phyloP scores from a whole-genome alignment of 2,797 vertebrate genomes.

The Cossypha dichroa region DNA sequence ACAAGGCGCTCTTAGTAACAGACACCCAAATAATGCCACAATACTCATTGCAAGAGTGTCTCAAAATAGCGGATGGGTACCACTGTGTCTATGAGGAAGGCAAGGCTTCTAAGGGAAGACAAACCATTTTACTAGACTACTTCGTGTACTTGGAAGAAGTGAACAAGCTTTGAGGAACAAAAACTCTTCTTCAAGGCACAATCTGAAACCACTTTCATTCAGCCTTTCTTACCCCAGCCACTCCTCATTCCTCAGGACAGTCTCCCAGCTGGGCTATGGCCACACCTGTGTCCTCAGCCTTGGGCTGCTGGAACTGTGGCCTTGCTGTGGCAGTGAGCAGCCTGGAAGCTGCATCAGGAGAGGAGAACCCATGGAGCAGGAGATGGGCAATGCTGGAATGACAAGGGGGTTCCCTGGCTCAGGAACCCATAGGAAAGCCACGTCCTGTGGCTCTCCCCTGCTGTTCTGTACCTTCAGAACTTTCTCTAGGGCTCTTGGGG shows the following conservation, averaged over 20 bases:
- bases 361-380: too few relatives aligned
- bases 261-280: neutral
- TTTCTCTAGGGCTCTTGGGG: neutral
- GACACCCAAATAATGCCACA: neutral
- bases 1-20: neutral
- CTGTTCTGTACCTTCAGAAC: neutral
- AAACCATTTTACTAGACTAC: neutral
- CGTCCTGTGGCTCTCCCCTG: accelerated
- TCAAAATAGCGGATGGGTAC: neutral
- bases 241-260: neutral
- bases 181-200: too few relatives aligned
- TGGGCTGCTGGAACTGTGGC: neutral
- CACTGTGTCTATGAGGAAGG: neutral
- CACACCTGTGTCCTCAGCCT: accelerated
- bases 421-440: neutral
- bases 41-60: neutral
- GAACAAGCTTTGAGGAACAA: neutral
- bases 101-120: neutral
- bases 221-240: neutral
- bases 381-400: neutral
- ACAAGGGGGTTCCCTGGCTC: neutral
- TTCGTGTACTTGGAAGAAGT: neutral
- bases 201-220: neutral
- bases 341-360: neutral
- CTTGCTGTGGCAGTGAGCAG: neutral